These are phyloP conservation scores for Dermolepida albohirtum DNA, from an alignment of 2,888 invertebrate species.

Conservation along the genomic window DNA sequence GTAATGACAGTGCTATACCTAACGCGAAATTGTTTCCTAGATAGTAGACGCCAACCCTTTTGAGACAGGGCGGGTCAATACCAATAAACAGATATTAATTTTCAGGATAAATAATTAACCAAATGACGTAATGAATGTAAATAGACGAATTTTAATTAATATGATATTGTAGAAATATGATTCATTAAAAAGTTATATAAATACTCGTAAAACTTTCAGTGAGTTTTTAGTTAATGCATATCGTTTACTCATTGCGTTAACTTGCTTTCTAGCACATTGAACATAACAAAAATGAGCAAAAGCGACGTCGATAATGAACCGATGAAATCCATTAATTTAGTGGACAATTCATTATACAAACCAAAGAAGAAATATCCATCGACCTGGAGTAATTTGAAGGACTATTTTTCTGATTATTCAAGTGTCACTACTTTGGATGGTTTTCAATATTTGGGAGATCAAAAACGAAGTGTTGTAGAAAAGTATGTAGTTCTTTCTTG, in stretches of 20 bases:
- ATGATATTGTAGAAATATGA: background rate
- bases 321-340: background rate
- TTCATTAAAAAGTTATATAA: background rate
- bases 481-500: constrained; percentile 37
- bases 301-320: background rate
- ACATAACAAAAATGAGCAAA: background rate
- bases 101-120: no score
- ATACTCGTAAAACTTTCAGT: background rate
- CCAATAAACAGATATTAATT: no score
- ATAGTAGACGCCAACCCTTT: background rate
- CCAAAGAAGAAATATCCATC: constrained; percentile 48
- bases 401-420: constrained; percentile 44
- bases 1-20: background rate
- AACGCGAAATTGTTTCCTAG: background rate
- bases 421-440: constrained; percentile 49
- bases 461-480: constrained; percentile 48
- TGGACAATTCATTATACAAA: constrained; percentile 13
- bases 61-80: constrained; percentile 9
- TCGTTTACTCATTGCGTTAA: no score
- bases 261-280: no score
- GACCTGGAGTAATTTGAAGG: constrained; percentile 41
- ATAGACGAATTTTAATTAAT: background rate
- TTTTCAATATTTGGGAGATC: constrained; percentile 50
- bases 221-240: background rate
- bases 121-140: constrained; percentile 5